Percentiles rank a stretch among this genome's conserved stretches.
phyloP scores from a whole-genome alignment of 2,113 vertebrate species.

The Dicentrarchus labrax region DNA sequence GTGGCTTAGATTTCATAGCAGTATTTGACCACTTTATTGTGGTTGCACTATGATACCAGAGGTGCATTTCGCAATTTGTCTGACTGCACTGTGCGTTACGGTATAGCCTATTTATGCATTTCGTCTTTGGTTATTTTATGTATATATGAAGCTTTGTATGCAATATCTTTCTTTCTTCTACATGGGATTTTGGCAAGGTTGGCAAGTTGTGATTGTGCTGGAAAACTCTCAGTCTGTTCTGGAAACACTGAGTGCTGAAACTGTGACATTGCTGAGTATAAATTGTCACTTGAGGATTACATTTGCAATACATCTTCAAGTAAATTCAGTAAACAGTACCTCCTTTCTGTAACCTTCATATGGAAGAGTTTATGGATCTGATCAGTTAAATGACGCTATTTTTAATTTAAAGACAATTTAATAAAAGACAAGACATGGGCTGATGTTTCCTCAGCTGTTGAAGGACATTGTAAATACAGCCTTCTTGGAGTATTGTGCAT shows the following conservation, averaged over 20 bases:
- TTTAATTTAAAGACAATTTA: neutral
- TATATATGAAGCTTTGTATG: too few species aligned
- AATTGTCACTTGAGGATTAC: neutral
- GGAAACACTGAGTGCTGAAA: neutral
- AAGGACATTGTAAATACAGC: constrained; percentile 18
- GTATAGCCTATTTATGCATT: too few species aligned
- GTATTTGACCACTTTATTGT: too few species aligned
- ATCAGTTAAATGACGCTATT: neutral
- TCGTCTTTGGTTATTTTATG: too few species aligned
- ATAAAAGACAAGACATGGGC: neutral
- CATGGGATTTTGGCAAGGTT: too few species aligned
- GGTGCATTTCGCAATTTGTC: too few species aligned
- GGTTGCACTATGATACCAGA: too few species aligned
- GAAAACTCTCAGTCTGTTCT: too few species aligned
- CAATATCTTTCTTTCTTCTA: too few species aligned
- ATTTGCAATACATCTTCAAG: neutral
- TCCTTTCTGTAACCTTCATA: neutral
- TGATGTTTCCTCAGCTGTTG: constrained; percentile 2
- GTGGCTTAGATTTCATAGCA: too few species aligned
- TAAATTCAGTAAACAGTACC: neutral
- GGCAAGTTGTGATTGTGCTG: too few species aligned
- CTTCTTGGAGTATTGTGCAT: constrained; percentile 5
- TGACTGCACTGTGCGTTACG: too few species aligned
- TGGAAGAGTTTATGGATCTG: neutral
- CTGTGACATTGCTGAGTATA: neutral